Base-by-base conservation (phyloP, 2,113 vertebrate genomes). In the Silurus meridionalis region DNA sequence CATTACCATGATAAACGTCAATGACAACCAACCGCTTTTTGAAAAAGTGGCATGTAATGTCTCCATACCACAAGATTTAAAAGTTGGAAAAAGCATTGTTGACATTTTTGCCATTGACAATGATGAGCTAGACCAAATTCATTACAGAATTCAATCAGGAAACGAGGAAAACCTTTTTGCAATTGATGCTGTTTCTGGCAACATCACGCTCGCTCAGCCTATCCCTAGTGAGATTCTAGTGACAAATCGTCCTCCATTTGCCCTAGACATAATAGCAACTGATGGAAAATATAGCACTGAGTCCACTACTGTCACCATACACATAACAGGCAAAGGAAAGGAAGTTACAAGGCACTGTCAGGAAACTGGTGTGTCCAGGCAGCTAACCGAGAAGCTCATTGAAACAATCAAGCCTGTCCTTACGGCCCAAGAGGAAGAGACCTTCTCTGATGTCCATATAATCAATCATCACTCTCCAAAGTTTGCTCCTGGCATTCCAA, bases 21-120 rank as follows among this genome's bases (percentile, higher is more conserved):
- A 99, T 1, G 98, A 99, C 89, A 99, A 99, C 0, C 23, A 92
- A 21, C 98, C 98, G 1, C 89, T 97, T 88, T 99, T 99, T 92
- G 97, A 99, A 90, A 96, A 95, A 61, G 94, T 97, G n/a, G 96
- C 95, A 82, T 99, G 98, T 91, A 97, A 96, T 11, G 93, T 93
- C 83, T 96, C 95, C 2, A 91, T 99, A 46, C 95, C 94, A 5
- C 89, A 89, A 66, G 95, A 97, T 87, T 93, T 96, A 53, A 91
- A 95, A 0, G 92, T 95, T 1, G 97, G 97, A 7, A 90, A 86
- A 1, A 90, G 92, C 0, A 89, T 99, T 11, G 94, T 90, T 63
- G 94, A 95, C 0, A 90, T 99, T 88, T 97, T 97, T 14, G 98
- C 97, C 21, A 95, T 99, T 0, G 98, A 99, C 88, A 91, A 96